A percentile compares a stretch with the other conserved stretches of the same genome.
Evolutionary conservation across 2,888 invertebrate genomes (phyloP).

Genomic region (Diploptera punctata): DNA sequence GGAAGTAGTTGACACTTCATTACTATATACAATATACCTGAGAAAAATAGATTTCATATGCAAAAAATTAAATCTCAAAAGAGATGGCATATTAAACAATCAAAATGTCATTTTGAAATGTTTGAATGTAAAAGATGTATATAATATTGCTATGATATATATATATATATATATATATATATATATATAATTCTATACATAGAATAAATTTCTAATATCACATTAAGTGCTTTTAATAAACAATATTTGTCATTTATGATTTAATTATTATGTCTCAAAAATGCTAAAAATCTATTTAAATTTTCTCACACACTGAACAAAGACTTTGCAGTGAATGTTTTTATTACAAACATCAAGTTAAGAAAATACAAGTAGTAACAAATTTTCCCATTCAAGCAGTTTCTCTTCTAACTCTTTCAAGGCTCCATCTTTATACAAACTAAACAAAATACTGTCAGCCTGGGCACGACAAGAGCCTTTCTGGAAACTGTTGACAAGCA

Average conservation of each 20-base stretch:
- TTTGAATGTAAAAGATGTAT: conserved; percentile 30
- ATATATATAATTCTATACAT: conserved; percentile 14
- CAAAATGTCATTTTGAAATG: conserved; percentile 25
- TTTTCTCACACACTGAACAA: conserved; percentile 5
- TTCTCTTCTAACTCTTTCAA: conserved; percentile 16
- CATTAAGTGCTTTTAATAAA: conserved; percentile 28
- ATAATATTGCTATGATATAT: conserved; percentile 17
- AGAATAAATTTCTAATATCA: conserved; percentile 18
- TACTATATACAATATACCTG: conserved; percentile 18
- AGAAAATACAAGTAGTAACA: neutral
- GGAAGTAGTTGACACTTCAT: conserved; percentile 31
- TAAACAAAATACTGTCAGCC: neutral
- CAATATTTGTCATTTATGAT: conserved; percentile 21
- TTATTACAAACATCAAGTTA: neutral
- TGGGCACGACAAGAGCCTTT: neutral
- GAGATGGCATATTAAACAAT: conserved; percentile 25
- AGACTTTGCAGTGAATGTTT: neutral
- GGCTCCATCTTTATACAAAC: conserved; percentile 11
- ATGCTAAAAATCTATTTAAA: conserved; percentile 15
- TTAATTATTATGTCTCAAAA: conserved; percentile 1
- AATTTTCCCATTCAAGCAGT: neutral
- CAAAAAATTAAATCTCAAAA: conserved; percentile 29
- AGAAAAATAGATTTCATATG: conserved; percentile 23
- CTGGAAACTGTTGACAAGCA: conserved; percentile 11
- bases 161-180: too few species aligned